Evolutionary conservation across 2,888 invertebrate genomes (phyloP).

Genomic region (Slavum lentiscoides): DNA sequence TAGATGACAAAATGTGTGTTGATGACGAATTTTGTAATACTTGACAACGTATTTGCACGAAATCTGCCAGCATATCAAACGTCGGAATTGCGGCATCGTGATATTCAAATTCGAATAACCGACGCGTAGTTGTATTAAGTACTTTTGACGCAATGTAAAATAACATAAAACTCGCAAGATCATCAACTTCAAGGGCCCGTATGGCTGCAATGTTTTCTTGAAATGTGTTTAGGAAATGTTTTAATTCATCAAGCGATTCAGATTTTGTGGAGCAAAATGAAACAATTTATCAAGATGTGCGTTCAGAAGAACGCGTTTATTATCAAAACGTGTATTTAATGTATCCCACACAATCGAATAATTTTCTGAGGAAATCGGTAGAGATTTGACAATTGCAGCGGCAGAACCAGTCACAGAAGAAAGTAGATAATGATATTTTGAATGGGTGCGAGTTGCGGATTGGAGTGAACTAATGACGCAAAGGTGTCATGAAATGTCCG

Average conservation of each 20-base stretch:
- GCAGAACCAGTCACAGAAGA: not conserved
- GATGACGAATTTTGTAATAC: not conserved
- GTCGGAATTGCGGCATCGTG: not conserved
- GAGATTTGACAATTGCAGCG: not conserved
- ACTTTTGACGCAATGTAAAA: slow-evolving; percentile 7
- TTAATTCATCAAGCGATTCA: not conserved
- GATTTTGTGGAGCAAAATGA: not conserved
- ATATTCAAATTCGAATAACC: slow-evolving; percentile 3
- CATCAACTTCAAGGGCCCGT: not conserved
- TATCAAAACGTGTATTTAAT: not conserved
- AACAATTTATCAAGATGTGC: not conserved
- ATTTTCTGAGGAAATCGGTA: not conserved
- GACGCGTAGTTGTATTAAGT: not conserved
- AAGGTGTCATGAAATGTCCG: slow-evolving; percentile 13
- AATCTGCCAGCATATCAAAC: not conserved
- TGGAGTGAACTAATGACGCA: not conserved
- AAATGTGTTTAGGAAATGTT: not conserved
- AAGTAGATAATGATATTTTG: not conserved
- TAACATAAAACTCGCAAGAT: not conserved
- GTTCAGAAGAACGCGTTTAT: not conserved
- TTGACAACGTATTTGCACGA: not conserved
- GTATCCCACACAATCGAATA: slow-evolving; percentile 17
- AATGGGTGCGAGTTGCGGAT: not conserved
- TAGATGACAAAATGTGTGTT: not conserved
- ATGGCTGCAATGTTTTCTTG: slow-evolving; percentile 14